Percentiles rank a stretch among this genome's conserved stretches.
phyloP scores from a whole-genome alignment of 2,888 invertebrate genomes.

The Harpalus rufipes region DNA sequence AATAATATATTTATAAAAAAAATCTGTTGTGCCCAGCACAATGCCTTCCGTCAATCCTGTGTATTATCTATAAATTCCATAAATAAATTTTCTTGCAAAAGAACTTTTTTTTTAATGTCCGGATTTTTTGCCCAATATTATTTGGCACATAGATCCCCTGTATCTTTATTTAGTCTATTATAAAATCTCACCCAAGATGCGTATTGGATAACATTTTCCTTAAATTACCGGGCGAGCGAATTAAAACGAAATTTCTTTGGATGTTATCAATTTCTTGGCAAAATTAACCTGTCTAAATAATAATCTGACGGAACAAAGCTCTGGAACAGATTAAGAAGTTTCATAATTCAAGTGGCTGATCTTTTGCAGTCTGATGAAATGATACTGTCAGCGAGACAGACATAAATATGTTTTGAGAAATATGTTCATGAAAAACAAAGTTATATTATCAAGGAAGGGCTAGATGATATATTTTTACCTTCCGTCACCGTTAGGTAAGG shows the following conservation, averaged over 20 bases:
- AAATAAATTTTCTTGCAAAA: too few species aligned
- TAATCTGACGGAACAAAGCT: conserved; percentile 43
- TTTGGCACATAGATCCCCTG: too few species aligned
- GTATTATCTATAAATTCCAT: too few species aligned
- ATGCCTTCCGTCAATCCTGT: too few species aligned
- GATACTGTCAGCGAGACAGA: background rate
- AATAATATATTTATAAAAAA: too few species aligned
- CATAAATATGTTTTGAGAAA: background rate
- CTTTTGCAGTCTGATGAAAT: conserved; percentile 14
- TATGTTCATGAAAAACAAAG: too few species aligned
- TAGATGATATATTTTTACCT: too few species aligned
- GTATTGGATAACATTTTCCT: background rate
- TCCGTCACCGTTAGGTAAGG: too few species aligned
- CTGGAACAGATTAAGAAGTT: conserved; percentile 38
- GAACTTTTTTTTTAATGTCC: too few species aligned
- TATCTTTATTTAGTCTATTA: background rate
- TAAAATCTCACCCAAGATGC: background rate
- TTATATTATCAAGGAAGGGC: too few species aligned
- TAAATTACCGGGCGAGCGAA: background rate
- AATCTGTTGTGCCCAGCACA: too few species aligned
- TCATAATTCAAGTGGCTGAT: conserved; percentile 38
- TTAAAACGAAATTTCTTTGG: conserved; percentile 38
- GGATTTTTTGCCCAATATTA: too few species aligned
- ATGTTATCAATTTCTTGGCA: conserved; percentile 45
- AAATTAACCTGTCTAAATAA: conserved; percentile 55